A percentile compares a stretch with the other conserved stretches of the same genome.
These are phyloP conservation scores for Bovichtus diacanthus DNA, from an alignment of 2,797 vertebrate species.

Conservation along the genomic window DNA sequence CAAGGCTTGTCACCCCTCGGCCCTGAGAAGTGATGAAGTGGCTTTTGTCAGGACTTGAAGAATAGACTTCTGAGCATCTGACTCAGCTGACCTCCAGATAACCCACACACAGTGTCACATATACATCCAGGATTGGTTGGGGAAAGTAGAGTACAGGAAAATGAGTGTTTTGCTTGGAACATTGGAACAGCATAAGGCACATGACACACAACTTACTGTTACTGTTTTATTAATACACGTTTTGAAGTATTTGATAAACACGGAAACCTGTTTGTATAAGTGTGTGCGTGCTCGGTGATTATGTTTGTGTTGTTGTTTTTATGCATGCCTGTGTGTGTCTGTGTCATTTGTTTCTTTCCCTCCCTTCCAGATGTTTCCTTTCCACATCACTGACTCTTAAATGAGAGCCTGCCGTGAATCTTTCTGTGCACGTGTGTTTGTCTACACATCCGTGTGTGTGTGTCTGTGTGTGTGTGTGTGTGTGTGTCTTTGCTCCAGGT, in stretches of 20 bases:
- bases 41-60: constrained; percentile 48
- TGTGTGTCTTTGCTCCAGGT: constrained; percentile 65
- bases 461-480: constrained; percentile 4
- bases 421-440: constrained; percentile 36
- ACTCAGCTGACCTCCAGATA: constrained; percentile 50
- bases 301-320: constrained; percentile 44
- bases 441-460: constrained; percentile 25
- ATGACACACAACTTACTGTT: constrained; percentile 8
- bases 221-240: constrained; percentile 4
- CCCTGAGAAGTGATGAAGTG: constrained; percentile 43
- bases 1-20: constrained; percentile 22
- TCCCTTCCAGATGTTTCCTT: constrained; percentile 79
- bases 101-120: constrained; percentile 12
- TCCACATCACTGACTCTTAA: constrained; percentile 75
- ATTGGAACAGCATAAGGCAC: constrained; percentile 10
- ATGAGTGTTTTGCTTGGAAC: neutral
- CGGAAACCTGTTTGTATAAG: constrained; percentile 8
- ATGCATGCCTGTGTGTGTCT: constrained; percentile 43
- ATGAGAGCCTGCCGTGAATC: constrained; percentile 65
- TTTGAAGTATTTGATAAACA: constrained; percentile 12
- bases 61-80: constrained; percentile 33
- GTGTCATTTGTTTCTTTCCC: constrained; percentile 68
- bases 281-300: constrained; percentile 7
- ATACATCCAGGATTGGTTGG: neutral
- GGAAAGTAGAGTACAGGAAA: neutral